Base-by-base conservation (phyloP, 2,888 invertebrate species). In the Pseudococcus viburni region DNA sequence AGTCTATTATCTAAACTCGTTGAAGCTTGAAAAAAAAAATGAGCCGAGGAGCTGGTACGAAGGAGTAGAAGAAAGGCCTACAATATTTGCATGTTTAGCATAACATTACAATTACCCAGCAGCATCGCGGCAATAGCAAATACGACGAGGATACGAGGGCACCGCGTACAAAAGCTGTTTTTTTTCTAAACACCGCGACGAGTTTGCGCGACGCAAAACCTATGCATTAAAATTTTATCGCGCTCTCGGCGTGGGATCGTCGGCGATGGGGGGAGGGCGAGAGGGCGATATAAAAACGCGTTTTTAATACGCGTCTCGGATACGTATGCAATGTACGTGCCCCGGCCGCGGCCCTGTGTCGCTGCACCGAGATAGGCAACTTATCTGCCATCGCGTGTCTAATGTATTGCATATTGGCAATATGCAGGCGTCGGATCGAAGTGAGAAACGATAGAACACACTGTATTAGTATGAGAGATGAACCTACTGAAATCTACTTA, bases 61-160 rank as follows among this genome's bases (percentile, higher is more conserved):
- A 64, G 64, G 22, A 19, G 64, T 6, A 12, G 12, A 64, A 19
- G 64, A 64, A 64, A 64, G 64, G 64, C 64, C 64, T 64, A 64
- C 64, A 64, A 64, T 64, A 64, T 64, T 64, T 64, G 64, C 64
- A 64, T 64, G 64, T 64, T 64, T 64, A 64, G 64, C 64, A 64
- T 64, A 64, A 64, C 64, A 64, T 64, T 64, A 64, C 64, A 64
- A 64, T 64, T 64, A 64, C 64, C 64, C 51, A 51, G 51, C 51
- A 51, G 12, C 51, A 51, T 51, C 51, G 51, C 51, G 26, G 26
- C 26, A 33, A 33, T 33, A 51, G 51, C 51, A 17, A 12, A 46
- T 46, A 12, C 46, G 46, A 46, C 46, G 46, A 51, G 51, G 51
- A 15, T 19, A 12, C 19, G 22, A 12, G 22, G 19, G 64, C 22